These are phyloP conservation scores for Zelleria hepariella DNA, from an alignment of 2,888 invertebrate species.

Conservation along the genomic window DNA sequence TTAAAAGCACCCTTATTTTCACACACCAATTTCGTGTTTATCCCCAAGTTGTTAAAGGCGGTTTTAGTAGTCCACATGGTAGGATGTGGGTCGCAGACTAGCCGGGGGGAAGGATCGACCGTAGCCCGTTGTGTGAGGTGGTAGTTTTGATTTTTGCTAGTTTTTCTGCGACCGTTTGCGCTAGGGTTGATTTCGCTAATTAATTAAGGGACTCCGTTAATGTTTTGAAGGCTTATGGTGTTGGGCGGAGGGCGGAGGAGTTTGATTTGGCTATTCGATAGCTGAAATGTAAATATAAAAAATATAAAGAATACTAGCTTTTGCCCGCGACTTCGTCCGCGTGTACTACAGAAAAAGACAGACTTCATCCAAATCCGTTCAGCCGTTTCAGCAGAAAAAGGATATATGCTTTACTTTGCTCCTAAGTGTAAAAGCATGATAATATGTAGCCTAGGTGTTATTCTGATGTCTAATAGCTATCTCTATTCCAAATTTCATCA, in stretches of 20 bases:
- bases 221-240: neutral
- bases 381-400: too few relatives aligned
- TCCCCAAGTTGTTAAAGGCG: neutral
- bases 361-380: too few relatives aligned
- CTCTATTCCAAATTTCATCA: too few relatives aligned
- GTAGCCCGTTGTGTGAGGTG: slow-evolving; percentile 50
- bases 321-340: too few relatives aligned
- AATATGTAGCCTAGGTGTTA: too few relatives aligned
- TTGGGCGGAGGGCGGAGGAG: neutral
- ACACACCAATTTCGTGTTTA: slow-evolving; percentile 7
- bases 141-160: slow-evolving; percentile 58
- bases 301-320: too few relatives aligned
- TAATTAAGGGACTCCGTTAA: slow-evolving; percentile 6
- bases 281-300: too few relatives aligned
- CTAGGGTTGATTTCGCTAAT: slow-evolving; percentile 16
- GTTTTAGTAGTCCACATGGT: slow-evolving; percentile 23
- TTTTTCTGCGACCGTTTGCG: slow-evolving; percentile 13
- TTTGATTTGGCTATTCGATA: too few relatives aligned
- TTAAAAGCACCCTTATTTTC: slow-evolving; percentile 27
- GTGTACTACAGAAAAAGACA: too few relatives aligned
- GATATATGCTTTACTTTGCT: too few relatives aligned
- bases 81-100: slow-evolving; percentile 41
- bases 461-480: too few relatives aligned
- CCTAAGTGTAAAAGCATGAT: too few relatives aligned
- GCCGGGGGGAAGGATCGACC: slow-evolving; percentile 58